Evolutionary conservation across 2,113 vertebrate species (phyloP).

Genomic region (Gymnobelideus leadbeateri): DNA sequence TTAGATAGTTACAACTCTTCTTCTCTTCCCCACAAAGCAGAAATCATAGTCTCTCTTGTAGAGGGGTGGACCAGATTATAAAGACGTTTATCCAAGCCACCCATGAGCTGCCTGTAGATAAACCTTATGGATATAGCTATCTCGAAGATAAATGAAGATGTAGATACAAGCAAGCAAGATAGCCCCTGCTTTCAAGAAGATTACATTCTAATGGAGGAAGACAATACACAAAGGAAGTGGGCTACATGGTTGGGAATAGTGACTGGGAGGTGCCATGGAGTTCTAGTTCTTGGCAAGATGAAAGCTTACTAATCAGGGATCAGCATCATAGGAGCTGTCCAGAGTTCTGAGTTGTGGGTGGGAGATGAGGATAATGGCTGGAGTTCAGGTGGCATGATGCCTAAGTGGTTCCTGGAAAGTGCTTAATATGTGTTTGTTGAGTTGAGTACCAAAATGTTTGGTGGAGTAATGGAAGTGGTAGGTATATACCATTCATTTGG

Average conservation of each 20-base stretch:
- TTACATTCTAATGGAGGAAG: background rate
- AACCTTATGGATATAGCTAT: background rate
- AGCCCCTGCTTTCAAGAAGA: background rate
- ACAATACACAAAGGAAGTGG: background rate
- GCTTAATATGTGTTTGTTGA: background rate
- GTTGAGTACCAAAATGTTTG: background rate
- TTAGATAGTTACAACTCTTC: background rate
- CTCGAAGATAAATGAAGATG: background rate
- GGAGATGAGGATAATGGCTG: background rate
- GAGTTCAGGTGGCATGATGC: background rate
- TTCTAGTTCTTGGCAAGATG: background rate
- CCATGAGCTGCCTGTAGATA: background rate
- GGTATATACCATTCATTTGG: background rate
- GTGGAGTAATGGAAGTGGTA: background rate
- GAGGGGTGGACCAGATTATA: background rate
- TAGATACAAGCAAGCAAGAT: background rate
- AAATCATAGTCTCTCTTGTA: background rate
- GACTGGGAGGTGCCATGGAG: background rate
- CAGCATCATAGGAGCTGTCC: background rate
- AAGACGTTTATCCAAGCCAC: background rate
- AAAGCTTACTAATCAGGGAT: background rate
- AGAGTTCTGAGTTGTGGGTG: background rate
- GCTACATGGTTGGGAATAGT: background rate
- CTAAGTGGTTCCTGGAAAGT: background rate
- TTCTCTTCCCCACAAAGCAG: background rate